Evolutionary conservation across 2,888 invertebrate genomes (phyloP).

Genomic region (Cactoblastis cactorum): DNA sequence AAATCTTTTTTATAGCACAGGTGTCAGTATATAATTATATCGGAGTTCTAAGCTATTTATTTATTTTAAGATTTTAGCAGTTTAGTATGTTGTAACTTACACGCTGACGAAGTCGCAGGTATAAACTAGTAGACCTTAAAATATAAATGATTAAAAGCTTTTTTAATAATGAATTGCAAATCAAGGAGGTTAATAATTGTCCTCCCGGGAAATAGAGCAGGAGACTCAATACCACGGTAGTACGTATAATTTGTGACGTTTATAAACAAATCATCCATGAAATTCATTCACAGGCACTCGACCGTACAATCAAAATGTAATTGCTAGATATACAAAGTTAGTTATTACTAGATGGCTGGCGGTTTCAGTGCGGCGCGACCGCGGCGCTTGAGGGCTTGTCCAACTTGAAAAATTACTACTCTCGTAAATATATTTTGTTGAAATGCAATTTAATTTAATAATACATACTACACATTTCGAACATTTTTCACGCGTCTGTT

Average conservation of each 20-base stretch:
- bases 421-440: conserved; percentile 68
- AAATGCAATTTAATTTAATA: conserved; percentile 67
- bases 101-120: too few species aligned
- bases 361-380: conserved; percentile 25
- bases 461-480: conserved; percentile 46
- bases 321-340: conserved; percentile 34
- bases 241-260: conserved; percentile 15
- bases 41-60: too few species aligned
- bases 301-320: conserved; percentile 29
- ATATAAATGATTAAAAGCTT: too few species aligned
- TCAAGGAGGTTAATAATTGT: not conserved
- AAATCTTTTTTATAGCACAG: too few species aligned
- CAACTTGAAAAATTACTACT: conserved; percentile 59
- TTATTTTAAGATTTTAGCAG: too few species aligned
- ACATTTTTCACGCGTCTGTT: conserved; percentile 31
- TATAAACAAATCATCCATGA: conserved; percentile 7
- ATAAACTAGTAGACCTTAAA: too few species aligned
- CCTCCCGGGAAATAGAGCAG: not conserved
- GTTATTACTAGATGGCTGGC: conserved; percentile 32
- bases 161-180: not conserved
- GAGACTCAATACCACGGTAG: not conserved
- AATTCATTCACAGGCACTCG: conserved; percentile 20
- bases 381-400: conserved; percentile 48
- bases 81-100: too few species aligned
- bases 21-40: too few species aligned